Conservation (phyloP, 2,113 vertebrate species). For the Origma solitaria region DNA sequence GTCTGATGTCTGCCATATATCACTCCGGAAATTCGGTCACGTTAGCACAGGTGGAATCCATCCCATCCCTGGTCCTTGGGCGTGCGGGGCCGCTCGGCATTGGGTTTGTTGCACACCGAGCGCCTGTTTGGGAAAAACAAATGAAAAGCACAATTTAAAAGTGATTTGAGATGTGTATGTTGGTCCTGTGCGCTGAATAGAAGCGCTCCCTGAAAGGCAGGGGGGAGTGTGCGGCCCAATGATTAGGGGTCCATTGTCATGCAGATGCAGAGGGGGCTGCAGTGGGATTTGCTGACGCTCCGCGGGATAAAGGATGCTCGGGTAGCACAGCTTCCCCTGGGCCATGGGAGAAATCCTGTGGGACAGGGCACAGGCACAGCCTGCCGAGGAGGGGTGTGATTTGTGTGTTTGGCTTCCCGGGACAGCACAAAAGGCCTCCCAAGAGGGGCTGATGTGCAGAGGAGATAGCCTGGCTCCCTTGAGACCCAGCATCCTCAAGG, state of each 20-base stretch:
- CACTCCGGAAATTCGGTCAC: neutral
- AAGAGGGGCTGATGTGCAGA: neutral
- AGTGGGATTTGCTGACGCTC: neutral
- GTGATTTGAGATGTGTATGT: constrained; percentile 27
- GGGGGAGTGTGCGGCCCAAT: neutral
- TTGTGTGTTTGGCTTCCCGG: accelerated
- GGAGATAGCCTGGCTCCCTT: neutral
- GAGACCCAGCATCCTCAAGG: neutral
- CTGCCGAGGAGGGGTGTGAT: neutral
- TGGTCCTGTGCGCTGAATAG: neutral
- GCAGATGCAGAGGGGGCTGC: constrained; percentile 11
- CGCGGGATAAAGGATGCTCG: neutral
- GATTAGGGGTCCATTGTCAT: constrained; percentile 38
- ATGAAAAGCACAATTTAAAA: constrained; percentile 30
- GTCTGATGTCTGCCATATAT: neutral
- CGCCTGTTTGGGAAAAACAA: constrained; percentile 4
- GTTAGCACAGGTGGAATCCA: neutral
- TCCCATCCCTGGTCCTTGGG: neutral
- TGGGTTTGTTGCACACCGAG: neutral
- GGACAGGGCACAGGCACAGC: accelerated
- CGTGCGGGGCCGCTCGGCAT: neutral
- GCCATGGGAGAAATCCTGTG: neutral
- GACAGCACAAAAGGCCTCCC: neutral
- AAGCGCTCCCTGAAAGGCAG: constrained; percentile 24
- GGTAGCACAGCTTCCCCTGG: neutral